Evolutionary conservation across 2,113 vertebrate genomes (phyloP), one percentile per base, ranked within the genome.

Genomic region (Platycercus adscitus): DNA sequence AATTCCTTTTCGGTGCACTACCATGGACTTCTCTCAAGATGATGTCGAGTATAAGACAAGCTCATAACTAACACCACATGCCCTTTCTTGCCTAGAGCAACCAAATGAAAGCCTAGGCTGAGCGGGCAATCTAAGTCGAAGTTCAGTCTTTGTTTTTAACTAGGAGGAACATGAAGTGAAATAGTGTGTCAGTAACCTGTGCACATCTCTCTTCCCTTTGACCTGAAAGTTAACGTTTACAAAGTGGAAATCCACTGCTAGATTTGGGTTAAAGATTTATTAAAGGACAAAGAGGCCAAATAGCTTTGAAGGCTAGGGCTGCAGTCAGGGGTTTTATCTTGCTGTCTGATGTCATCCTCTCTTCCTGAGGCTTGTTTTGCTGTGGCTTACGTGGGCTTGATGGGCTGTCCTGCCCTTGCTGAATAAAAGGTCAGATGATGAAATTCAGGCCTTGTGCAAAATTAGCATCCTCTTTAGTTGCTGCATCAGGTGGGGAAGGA

Each of bases 241-340:
- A 69, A 24, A 91, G 69, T 84, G 56, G 44, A 91, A 92, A 91
- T 58, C 23, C 28, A 14, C 52, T 68, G 49, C 73, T 89, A 83
- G 28, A 49, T 87, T 58, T 89, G 56, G 78, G 86, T 96, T 96
- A 96, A 96, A 96, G 77, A 92, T 96, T 93, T 75, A 82, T 93
- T 39, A 89, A 79, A 72, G 77, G 80, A 46, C 61, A 49, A 86
- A 47, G 72, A 24, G 65, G 39, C 49, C 58, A 31, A 25, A 31
- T 75, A 49, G 52, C 72, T 94, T 46, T 68, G 82, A 77, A 77
- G 44, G n/a, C 80, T 72, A 28, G 0, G 3, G 52, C 52, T 75
- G 5, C 1, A 2, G 26, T 86, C 76, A 44, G 43, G 58, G 44
- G 20, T 86, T 89, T 81, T 76, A 79, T 81, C 72, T 88, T 76